Conservation (phyloP, 1,140 invertebrate genomes). For the Nymphalis io region DNA sequence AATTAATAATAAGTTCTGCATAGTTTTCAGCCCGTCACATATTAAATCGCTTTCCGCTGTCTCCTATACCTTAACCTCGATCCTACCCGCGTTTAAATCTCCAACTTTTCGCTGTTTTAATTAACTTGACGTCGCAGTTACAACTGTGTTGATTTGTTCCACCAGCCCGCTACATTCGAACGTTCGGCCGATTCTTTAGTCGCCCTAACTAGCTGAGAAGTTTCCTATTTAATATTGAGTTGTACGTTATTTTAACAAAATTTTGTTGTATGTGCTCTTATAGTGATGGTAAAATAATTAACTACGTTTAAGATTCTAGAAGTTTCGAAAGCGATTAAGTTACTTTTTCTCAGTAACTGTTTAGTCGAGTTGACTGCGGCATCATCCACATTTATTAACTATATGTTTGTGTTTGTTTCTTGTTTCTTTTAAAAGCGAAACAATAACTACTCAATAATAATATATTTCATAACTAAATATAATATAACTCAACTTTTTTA, state of each 20-base stretch:
- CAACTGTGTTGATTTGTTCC: constrained; percentile 71
- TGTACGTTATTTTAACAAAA: background rate
- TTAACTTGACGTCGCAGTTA: constrained; percentile 76
- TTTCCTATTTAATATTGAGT: constrained; percentile 37
- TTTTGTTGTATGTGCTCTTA: background rate
- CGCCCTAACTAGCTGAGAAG: constrained; percentile 37
- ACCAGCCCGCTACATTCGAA: constrained; percentile 34
- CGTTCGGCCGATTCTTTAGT: constrained; percentile 46
- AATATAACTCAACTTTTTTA: background rate
- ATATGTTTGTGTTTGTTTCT: too few species aligned
- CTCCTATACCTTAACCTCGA: constrained; percentile 27
- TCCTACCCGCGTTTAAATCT: constrained; percentile 62
- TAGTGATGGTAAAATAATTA: background rate
- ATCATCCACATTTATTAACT: too few species aligned
- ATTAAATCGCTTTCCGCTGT: constrained; percentile 36
- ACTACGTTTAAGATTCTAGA: background rate
- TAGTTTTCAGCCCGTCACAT: too few species aligned
- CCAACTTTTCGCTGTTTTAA: constrained; percentile 77
- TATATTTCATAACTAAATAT: background rate
- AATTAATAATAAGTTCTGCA: too few species aligned
- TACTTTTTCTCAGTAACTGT: too few species aligned
- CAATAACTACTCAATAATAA: too few species aligned
- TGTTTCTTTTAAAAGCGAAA: too few species aligned
- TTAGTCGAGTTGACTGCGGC: too few species aligned
- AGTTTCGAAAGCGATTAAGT: too few species aligned